These are phyloP conservation scores for Eumacrocentrus americanus DNA, from an alignment of 2,888 invertebrate species.

Conservation along the genomic window DNA sequence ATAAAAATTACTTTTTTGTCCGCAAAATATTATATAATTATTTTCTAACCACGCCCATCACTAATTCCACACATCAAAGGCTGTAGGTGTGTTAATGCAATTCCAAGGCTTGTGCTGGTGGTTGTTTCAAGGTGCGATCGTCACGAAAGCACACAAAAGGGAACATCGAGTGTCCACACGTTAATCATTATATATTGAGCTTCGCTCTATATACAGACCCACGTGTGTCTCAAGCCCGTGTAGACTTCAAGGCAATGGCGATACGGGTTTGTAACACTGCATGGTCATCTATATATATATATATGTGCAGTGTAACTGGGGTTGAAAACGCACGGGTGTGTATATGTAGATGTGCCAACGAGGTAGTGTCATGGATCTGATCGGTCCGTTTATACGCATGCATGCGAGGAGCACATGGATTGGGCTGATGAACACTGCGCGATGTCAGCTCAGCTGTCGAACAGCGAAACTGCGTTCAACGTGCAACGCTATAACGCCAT, in stretches of 20 bases:
- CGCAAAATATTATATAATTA: not conserved
- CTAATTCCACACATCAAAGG: not conserved
- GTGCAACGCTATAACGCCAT: not conserved
- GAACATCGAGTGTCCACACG: conserved; percentile 13
- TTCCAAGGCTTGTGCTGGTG: conserved; percentile 10
- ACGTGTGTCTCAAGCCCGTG: conserved; percentile 1
- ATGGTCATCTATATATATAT: not conserved
- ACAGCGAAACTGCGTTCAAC: conserved; percentile 44
- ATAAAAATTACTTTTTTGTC: not conserved
- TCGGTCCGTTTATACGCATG: not conserved
- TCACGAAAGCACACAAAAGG: conserved; percentile 14
- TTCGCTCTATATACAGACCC: conserved; percentile 10
- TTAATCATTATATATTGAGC: conserved; percentile 22
- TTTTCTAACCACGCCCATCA: not conserved
- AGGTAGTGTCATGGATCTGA: too few species aligned
- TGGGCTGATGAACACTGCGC: conserved; percentile 47
- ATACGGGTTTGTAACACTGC: conserved; percentile 12
- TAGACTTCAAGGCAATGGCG: conserved; percentile 9
- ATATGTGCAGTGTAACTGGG: not conserved
- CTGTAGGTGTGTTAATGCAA: not conserved
- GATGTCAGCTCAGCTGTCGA: conserved; percentile 49
- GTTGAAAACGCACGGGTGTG: not conserved
- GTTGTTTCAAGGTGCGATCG: conserved; percentile 1
- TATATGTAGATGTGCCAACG: not conserved
- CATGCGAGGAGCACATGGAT: conserved; percentile 35